These are phyloP conservation scores for Oceanodroma leucorhoa DNA, from an alignment of 2,797 vertebrate genomes.

Conservation along the genomic window DNA sequence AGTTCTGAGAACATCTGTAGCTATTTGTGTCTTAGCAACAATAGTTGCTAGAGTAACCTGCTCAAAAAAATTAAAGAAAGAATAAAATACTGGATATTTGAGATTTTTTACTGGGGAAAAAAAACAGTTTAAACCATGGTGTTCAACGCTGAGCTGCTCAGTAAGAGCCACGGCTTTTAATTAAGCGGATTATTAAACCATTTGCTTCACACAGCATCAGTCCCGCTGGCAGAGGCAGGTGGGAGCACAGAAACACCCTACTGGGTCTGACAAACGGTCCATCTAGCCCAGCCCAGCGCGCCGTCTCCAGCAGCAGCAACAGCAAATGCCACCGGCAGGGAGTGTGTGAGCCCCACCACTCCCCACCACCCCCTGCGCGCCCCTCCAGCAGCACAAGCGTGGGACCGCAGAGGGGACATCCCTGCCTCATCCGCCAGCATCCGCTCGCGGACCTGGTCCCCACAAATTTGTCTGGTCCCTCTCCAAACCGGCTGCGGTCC, in stretches of 20 bases:
- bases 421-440: not conserved
- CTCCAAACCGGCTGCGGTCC: not conserved
- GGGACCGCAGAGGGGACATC: not conserved
- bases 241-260: not conserved
- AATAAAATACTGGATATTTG: not conserved
- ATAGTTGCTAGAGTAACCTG: conserved; percentile 6
- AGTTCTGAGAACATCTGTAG: not conserved
- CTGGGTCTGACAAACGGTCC: not conserved
- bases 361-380: not conserved
- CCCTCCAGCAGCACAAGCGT: accelerated
- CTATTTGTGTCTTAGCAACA: conserved; percentile 42
- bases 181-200: not conserved
- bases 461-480: accelerated
- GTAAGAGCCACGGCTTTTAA: not conserved
- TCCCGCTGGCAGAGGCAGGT: not conserved
- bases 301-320: not conserved
- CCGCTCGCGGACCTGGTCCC: not conserved
- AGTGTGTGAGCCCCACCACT: not conserved
- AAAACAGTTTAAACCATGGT: not conserved
- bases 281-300: accelerated
- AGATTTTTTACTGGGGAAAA: not conserved
- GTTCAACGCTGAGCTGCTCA: not conserved
- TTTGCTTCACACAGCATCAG: not conserved
- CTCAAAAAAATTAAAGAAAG: not conserved
- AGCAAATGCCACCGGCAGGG: not conserved